Conservation (phyloP, 2,113 vertebrate species). For the Oreamnos americanus region DNA sequence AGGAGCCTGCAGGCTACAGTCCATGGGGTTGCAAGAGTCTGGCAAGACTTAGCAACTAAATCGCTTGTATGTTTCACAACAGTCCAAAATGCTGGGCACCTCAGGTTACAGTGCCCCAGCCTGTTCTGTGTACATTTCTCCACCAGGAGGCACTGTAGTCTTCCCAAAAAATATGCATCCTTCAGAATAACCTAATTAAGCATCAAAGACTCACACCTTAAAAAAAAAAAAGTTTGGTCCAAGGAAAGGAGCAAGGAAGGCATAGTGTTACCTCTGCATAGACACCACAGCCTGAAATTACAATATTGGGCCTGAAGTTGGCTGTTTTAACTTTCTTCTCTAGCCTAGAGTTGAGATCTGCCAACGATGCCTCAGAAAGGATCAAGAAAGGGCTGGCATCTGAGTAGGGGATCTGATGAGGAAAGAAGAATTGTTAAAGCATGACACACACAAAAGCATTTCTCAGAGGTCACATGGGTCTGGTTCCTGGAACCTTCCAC, state of each 20-base stretch:
- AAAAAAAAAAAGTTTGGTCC: not conserved
- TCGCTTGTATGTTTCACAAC: fast-evolving
- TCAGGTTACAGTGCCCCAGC: not conserved
- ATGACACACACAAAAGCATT: not conserved
- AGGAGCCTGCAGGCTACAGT: not conserved
- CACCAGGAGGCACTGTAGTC: not conserved
- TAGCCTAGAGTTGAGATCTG: slow-evolving; percentile 86
- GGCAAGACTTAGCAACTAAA: not conserved
- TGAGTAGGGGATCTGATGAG: slow-evolving; percentile 84
- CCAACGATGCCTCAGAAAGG: slow-evolving; percentile 89
- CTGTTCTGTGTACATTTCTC: not conserved
- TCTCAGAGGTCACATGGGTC: not conserved
- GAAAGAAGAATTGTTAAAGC: not conserved
- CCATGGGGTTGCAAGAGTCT: not conserved
- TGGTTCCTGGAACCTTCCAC: not conserved
- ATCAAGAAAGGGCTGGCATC: slow-evolving; percentile 88
- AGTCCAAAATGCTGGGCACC: not conserved
- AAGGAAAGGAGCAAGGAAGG: not conserved
- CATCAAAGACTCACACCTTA: not conserved
- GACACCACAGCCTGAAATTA: slow-evolving; percentile 85
- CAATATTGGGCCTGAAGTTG: slow-evolving; percentile 90
- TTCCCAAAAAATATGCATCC: not conserved
- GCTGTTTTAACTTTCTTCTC: slow-evolving; percentile 82
- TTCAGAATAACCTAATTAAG: not conserved
- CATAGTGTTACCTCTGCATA: slow-evolving; percentile 88